Base-by-base conservation (phyloP, 2,113 vertebrate genomes). In the Plectropomus leopardus region DNA sequence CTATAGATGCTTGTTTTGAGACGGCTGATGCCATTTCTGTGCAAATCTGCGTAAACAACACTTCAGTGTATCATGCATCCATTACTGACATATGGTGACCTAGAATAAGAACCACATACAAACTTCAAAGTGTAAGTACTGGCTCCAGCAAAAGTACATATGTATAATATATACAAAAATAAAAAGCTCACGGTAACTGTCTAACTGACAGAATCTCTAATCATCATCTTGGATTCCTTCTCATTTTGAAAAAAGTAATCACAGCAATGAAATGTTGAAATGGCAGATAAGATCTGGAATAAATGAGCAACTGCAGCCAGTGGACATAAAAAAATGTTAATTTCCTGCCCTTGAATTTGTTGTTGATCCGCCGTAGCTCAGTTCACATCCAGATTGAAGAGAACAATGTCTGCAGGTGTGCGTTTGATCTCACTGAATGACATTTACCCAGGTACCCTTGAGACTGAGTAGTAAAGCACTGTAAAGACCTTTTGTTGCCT, bases 331-430 rank as follows among this genome's bases (percentile, higher is more conserved):
- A 85, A 85, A 88, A 69, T 72, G 72, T 83, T 92, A 77, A 91
- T 92, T 92, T 92, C 87, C 80, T 87, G 87, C 82, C 84, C 83
- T 89, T 87, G 87, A 89, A 74, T 86, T 86, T 71, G 87, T 75
- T 86, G 88, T 82, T 87, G 84, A 11, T 19, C 74, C 17, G 76
- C 82, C 53, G 64, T 57, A 78, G 84, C 83, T 68, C 76, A 77
- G 65, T 70, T 59, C 87, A 83, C 68, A 61, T 88, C 70, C 60
- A 67, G 61, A 83, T 72, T 90, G 84, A 87, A 82, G 74, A 82
- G 89, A 90, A 91, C 87, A 91, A 87, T 89, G 89, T 89, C 53
- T 50, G 65, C 89, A 91, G 90, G 87, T 93, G 88, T 80, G 88
- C 48, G 34, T 86, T 88, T 90, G 84, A 87, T 92, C 76, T 64